Evolutionary conservation across 2,113 vertebrate species (phyloP).

Genomic region (Pteropus alecto): DNA sequence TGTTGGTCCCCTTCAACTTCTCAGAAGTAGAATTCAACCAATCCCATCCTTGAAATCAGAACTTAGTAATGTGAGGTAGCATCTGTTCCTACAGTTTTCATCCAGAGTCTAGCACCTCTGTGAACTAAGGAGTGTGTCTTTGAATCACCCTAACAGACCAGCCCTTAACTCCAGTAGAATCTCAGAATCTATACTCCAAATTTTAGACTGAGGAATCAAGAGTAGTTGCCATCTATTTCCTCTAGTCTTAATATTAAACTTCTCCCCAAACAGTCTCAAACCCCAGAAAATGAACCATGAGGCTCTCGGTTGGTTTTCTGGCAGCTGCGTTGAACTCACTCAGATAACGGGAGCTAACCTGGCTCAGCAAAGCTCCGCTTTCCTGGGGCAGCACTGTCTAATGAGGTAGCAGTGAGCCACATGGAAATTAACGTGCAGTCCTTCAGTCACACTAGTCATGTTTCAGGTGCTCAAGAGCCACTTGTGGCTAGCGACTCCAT

Average conservation of each 20-base stretch:
- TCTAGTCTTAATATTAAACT: background rate
- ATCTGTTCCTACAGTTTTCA: background rate
- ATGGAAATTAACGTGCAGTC: background rate
- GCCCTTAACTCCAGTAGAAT: background rate
- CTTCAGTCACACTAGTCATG: background rate
- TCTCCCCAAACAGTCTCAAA: background rate
- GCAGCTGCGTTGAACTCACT: background rate
- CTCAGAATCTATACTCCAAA: background rate
- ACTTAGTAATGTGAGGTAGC: background rate
- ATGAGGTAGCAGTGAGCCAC: background rate
- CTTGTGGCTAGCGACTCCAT: background rate
- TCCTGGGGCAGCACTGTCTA: background rate
- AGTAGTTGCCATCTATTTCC: background rate
- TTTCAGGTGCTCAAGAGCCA: background rate
- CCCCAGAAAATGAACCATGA: background rate
- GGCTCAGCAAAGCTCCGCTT: background rate
- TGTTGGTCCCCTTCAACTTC: slow-evolving; percentile 62
- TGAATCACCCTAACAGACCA: background rate
- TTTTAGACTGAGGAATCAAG: background rate
- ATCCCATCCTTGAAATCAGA: background rate
- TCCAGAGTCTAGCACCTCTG: background rate
- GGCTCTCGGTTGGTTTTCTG: background rate
- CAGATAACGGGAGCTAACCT: background rate
- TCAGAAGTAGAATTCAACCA: background rate
- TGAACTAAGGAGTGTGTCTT: background rate